phyloP scores from a whole-genome alignment of 2,113 vertebrate species.

The Sigmodon hispidus region DNA sequence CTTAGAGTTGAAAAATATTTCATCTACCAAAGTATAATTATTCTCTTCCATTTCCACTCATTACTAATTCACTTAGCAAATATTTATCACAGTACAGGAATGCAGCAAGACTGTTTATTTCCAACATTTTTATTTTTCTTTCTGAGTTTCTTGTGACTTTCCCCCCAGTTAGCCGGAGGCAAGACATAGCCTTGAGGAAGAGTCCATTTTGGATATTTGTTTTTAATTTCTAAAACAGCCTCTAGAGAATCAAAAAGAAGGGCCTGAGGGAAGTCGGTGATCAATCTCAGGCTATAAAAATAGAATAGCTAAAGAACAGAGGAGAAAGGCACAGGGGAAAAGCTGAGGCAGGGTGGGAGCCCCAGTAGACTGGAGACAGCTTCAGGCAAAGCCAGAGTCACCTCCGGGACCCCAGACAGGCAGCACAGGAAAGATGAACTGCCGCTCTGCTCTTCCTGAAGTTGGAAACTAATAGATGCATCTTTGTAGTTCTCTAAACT shows the following conservation, averaged over 20 bases:
- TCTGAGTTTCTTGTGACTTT: constrained; percentile 62
- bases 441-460: fast-evolving
- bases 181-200: constrained; percentile 72
- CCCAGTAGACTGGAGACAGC: not conserved
- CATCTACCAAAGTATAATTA: not conserved
- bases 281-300: constrained; percentile 45
- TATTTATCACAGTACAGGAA: not conserved
- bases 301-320: not conserved
- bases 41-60: not conserved
- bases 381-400: not conserved
- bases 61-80: not conserved
- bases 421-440: not conserved
- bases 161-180: constrained; percentile 59
- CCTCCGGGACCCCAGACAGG: not conserved
- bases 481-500: fast-evolving
- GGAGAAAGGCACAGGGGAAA: not conserved
- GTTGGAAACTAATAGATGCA: not conserved
- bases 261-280: constrained; percentile 46
- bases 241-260: constrained; percentile 60
- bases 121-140: constrained; percentile 59
- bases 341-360: not conserved
- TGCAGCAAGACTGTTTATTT: not conserved
- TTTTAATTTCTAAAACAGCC: constrained; percentile 71
- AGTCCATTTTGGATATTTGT: constrained; percentile 69
- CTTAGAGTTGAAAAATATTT: not conserved